Evolutionary conservation across 2,797 vertebrate genomes (phyloP), one percentile per base, ranked within the genome.

Genomic region (Siniperca obscura): DNA sequence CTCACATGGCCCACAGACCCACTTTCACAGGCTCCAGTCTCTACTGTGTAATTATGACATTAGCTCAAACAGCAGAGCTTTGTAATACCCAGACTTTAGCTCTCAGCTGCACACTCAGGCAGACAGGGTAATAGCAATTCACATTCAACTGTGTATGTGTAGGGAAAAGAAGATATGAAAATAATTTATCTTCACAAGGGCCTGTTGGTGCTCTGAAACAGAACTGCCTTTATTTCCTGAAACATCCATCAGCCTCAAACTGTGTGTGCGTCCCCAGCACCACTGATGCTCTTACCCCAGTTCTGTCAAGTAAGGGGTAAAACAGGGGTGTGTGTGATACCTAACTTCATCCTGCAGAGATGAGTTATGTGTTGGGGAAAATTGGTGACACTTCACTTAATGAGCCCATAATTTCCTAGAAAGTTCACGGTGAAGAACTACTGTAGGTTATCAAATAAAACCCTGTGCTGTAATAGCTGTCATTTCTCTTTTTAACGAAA

Each of bases 41-140:
- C 40, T 27, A 16, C 65, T 44, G n/a, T 52, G 30, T 64, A 64
- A 81, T 83, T n/a, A 62, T n/a, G 17, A 62, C 77, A 86, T 84
- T 65, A 80, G 65, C 36, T 7, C 34, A 30, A 73, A 76, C 61
- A 66, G 55, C 75, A 62, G 73, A 70, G 77, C 42, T 27, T 69
- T 65, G 25, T 76, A 68, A 48, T 46, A 67, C 17, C 36, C 76
- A 80, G 71, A 62, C 72, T 60, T 69, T 27, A 68, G 50, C 69
- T 62, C 38, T 56, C n/a, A 52, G 67, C 59, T 50, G 46, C 11
- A 57, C 53, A 9, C 30, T 19, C 60, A 38, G 46, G 14, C 27
- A 21, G 7, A 66, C n/a, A 44, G 25, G n/a, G n/a, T 60, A 30
- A 69, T 25, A 42, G 42, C 17, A 1, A 52, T 74, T 74, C 46